Base-by-base conservation (phyloP, 2,888 invertebrate species). In the Polyploca ridens region DNA sequence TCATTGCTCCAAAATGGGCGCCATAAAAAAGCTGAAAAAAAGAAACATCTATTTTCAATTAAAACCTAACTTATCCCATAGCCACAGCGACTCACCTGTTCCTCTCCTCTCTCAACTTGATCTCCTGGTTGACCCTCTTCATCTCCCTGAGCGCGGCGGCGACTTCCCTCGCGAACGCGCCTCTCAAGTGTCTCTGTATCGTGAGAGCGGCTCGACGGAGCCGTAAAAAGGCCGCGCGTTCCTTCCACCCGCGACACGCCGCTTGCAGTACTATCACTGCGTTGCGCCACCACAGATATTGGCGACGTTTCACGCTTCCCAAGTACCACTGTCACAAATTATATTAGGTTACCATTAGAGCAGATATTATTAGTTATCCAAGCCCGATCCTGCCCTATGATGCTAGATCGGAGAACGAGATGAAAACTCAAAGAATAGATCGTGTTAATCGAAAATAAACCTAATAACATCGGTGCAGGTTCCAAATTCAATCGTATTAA, bases 131-230 rank as follows among this genome's bases (percentile, higher is more conserved):
- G 65, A 98, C 97, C 33, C 97, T 91, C 72, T 96, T 94, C 97
- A 98, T 98, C 93, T 98, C 98, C 7, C 98, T 90, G 69, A 98
- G 87, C 0, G 98, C 98, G 0, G 97, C 95, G 0, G 98, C 98
- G 66, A 96, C 98, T 90, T 98, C 98, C 70, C 98, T 93, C 0
- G 98, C 98, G 90, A 98, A 98, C 76, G 98, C 98, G 4, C 98
- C 98, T 11, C 98, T 93, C 70, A 98, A 90, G 85, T 97, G 98
- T 67, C 97, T 95, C 91, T 98, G 98, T 71, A 98, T 97, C 19
- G 98, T 96, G 74, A 98, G 95, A 0, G 97, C 97, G 0, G 98
- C 97, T 16, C 98, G 94, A n/a, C 98, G 95, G 83, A 96, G 96
- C 59, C 96, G 95, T 74, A 98, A 93, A 91, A 98, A 98, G 74